A percentile compares a stretch with the other conserved stretches of the same genome.
These are phyloP conservation scores for Agelastica alni DNA, from an alignment of 2,888 invertebrate genomes.

Conservation along the genomic window DNA sequence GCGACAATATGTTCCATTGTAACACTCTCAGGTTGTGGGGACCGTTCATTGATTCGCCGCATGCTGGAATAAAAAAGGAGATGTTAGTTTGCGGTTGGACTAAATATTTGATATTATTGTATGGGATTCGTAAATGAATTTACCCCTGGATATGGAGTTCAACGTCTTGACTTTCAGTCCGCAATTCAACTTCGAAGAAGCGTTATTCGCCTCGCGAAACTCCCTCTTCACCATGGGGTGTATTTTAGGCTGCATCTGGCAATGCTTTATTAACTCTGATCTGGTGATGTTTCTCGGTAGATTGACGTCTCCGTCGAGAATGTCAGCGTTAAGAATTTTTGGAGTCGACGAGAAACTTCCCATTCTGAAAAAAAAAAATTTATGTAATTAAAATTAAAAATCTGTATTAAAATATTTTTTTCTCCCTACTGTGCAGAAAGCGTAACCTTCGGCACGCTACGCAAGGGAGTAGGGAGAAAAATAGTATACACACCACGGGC, in stretches of 20 bases:
- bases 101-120: background rate
- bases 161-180: constrained; percentile 54
- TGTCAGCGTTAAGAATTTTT: constrained; percentile 66
- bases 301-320: constrained; percentile 63
- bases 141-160: constrained; percentile 59
- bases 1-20: constrained; percentile 74
- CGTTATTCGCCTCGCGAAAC: constrained; percentile 45
- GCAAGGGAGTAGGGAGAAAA: too few relatives aligned
- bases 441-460: too few relatives aligned
- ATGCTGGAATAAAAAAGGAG: constrained; percentile 49
- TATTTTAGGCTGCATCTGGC: constrained; percentile 58
- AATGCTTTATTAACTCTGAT: constrained; percentile 61
- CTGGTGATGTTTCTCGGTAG: constrained; percentile 58
- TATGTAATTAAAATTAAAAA: too few relatives aligned
- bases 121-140: too few relatives aligned
- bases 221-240: constrained; percentile 56
- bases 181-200: constrained; percentile 37
- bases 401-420: too few relatives aligned
- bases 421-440: too few relatives aligned
- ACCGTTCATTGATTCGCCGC: constrained; percentile 57
- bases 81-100: background rate
- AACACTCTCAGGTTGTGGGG: constrained; percentile 62
- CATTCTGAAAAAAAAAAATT: constrained; percentile 65
- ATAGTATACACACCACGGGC: too few relatives aligned
- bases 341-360: constrained; percentile 73